These are phyloP conservation scores for Gallinago media DNA, from an alignment of 2,113 vertebrate genomes.

Conservation along the genomic window DNA sequence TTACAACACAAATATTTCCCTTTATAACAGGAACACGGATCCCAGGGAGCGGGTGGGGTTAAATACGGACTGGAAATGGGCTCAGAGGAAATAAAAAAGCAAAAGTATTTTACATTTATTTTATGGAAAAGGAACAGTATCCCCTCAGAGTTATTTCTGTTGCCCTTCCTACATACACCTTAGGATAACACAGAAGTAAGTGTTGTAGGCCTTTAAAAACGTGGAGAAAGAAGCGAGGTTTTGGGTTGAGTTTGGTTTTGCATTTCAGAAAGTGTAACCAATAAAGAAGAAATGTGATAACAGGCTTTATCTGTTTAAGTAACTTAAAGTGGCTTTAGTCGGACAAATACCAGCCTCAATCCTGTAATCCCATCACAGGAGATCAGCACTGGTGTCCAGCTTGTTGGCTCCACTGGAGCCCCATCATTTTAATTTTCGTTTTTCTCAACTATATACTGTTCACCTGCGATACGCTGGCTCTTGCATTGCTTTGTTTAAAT, in stretches of 20 bases:
- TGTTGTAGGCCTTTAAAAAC: background rate
- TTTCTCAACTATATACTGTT: background rate
- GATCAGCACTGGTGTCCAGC: background rate
- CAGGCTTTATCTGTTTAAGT: conserved; percentile 27
- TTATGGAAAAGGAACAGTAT: background rate
- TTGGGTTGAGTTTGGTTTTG: fast-evolving
- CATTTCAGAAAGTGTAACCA: conserved; percentile 20
- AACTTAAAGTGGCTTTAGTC: conserved; percentile 1
- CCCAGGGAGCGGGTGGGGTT: background rate
- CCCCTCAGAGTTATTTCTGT: background rate
- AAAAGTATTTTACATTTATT: background rate
- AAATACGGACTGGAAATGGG: background rate
- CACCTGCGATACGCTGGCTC: background rate
- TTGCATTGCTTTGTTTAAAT: conserved; percentile 3
- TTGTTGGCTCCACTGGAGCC: background rate
- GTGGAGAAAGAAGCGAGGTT: background rate
- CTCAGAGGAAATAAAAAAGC: background rate
- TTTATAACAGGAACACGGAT: background rate
- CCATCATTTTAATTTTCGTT: background rate
- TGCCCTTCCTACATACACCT: background rate
- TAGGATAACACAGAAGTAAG: background rate
- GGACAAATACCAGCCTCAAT: conserved; percentile 17
- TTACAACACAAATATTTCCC: background rate
- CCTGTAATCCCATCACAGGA: conserved; percentile 25
- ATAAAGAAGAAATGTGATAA: conserved; percentile 6